Base-by-base conservation (phyloP, 1,140 invertebrate genomes). In the Sarcophaga peregrina region DNA sequence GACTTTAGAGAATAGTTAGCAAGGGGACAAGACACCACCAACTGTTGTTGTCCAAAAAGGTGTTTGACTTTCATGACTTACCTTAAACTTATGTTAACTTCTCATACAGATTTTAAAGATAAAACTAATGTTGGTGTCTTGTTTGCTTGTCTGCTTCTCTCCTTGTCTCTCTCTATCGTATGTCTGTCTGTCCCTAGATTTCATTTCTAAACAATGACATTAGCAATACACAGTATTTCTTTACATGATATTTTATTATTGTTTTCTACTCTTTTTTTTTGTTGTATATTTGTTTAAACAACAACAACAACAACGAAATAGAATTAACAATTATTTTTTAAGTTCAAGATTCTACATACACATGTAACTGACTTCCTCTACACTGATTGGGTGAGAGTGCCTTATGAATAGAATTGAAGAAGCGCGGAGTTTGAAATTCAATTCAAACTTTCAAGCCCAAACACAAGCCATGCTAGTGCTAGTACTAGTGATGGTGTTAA, bases 241-340 rank as follows among this genome's bases (percentile, higher is more conserved):
- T 37, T 37, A 37, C 25, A 37, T 37, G 25, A 37, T 37, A 37
- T 37, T 37, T 37, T 37, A 37, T 37, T n/a, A 4, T 37, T 37
- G 25, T 37, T 37, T 37, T 4, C 1, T 37, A 2, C 25, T 37
- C 4, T 37, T 37, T 37, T 37, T 37, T 37, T 37, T 37, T 37
- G 4, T 37, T 37, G 25, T 37, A 2, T 37, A 37, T 37, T 37
- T 37, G 25, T 37, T 37, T 37, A 37, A 37, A 37, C 25, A 37
- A 37, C 25, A 68, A 68, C 62, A 68, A 68, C 62, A 20, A 68
- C 17, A 52, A 52, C 13, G 5, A 52, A 52, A 52, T 5, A 52
- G 13, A 68, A 68, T 68, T 68, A 68, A 68, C 62, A 68, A 68
- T 68, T 68, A 68, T 68, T 68, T 68, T 68, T 68, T 25, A 68